These are phyloP conservation scores for Trypoxylon attenuatum DNA, from an alignment of 2,888 invertebrate genomes.

Conservation along the genomic window DNA sequence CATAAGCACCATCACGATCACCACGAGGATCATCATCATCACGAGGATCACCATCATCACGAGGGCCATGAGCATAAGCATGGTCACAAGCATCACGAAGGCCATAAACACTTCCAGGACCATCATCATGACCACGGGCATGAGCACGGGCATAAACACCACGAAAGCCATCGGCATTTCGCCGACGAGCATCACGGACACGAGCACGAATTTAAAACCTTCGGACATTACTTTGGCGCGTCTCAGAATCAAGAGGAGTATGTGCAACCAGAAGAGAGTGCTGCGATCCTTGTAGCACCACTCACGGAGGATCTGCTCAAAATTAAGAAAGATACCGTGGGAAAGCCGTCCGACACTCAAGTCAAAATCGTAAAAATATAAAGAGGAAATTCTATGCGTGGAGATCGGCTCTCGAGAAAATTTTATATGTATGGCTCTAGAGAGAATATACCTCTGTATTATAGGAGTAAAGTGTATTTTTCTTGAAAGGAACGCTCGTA, in stretches of 20 bases:
- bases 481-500: too few species aligned
- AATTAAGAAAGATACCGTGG: constrained; percentile 34
- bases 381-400: too few species aligned
- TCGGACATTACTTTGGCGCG: constrained; percentile 47
- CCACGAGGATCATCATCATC: constrained; percentile 58
- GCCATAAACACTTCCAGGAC: constrained; percentile 60
- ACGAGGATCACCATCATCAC: constrained; percentile 63
- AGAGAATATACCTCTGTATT: too few species aligned
- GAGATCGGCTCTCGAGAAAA: too few species aligned
- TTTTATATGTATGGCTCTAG: too few species aligned
- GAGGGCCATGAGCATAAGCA: constrained; percentile 57
- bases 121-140: constrained; percentile 60
- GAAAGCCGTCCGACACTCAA: too few species aligned
- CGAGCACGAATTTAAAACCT: constrained; percentile 33
- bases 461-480: too few species aligned
- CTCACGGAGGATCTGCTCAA: constrained; percentile 35
- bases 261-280: constrained; percentile 55
- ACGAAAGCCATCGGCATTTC: constrained; percentile 51
- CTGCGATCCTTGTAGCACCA: constrained; percentile 28
- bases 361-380: too few species aligned
- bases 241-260: constrained; percentile 61
- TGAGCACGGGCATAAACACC: constrained; percentile 50
- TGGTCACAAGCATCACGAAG: constrained; percentile 58
- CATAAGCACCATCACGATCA: constrained; percentile 62
- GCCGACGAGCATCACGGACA: constrained; percentile 52